Evolutionary conservation across 2,797 vertebrate species (phyloP).

Genomic region (Epinephelus coioides): DNA sequence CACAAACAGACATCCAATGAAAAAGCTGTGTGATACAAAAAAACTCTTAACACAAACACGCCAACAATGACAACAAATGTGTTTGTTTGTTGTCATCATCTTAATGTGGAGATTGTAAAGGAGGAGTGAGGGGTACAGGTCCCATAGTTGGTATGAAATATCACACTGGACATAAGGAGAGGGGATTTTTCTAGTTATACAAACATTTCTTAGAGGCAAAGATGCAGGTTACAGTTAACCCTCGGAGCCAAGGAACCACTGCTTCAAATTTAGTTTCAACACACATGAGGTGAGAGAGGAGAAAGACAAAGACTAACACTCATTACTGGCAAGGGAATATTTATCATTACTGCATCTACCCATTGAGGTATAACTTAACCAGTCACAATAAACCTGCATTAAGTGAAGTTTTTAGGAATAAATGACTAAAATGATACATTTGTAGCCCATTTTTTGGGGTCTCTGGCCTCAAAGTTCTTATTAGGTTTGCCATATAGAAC

Average conservation of each 20-base stretch:
- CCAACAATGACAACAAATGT: slow-evolving; percentile 34
- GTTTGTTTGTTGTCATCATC: slow-evolving; percentile 30
- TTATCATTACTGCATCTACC: not conserved
- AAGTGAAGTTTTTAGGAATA: not conserved
- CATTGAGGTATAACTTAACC: not conserved
- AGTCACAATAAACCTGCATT: slow-evolving; percentile 8
- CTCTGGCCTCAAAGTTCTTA: not conserved
- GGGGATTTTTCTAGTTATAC: slow-evolving; percentile 41
- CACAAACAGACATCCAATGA: slow-evolving; percentile 47
- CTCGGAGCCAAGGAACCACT: not conserved
- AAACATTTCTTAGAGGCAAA: slow-evolving; percentile 56
- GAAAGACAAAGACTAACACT: not conserved
- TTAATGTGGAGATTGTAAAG: not conserved
- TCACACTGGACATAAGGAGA: slow-evolving; percentile 17
- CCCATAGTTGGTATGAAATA: slow-evolving; percentile 16
- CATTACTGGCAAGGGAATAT: not conserved
- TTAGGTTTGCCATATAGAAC: not conserved
- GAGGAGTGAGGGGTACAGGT: slow-evolving; percentile 3
- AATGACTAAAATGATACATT: not conserved
- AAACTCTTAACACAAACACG: slow-evolving; percentile 17
- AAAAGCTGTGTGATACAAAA: slow-evolving; percentile 4
- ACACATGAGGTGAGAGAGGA: not conserved
- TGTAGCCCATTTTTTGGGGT: not conserved
- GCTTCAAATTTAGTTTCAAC: not conserved
- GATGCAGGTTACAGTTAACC: slow-evolving; percentile 15